Base-by-base conservation (phyloP, 2,797 vertebrate species). In the Astyanax mexicanus region DNA sequence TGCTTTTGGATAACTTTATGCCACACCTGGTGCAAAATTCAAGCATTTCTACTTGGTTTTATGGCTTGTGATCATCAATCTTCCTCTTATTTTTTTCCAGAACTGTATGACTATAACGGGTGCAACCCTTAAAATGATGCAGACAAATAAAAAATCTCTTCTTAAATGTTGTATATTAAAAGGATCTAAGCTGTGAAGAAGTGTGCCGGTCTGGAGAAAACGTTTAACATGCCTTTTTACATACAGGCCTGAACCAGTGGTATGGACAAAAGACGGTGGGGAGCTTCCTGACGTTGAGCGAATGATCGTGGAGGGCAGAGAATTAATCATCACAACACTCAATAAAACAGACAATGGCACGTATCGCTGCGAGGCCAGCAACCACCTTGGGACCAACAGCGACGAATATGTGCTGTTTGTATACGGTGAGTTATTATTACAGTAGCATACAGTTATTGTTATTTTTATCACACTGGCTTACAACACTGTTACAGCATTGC, bases 271-370 rank as follows among this genome's bases (percentile, higher is more conserved):
- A 91, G 98, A 99, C 4, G 98, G 97, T 27, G 97, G 96, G 74
- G 97, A 98, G 25, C 92, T 99, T 79, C 98, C 98, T 69, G 98
- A 99, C 77, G 93, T 96, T 12, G 97, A 99, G 78, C 93, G 98
- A 55, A 98, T 99, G 97, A 96, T 98, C 73, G 96, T 99, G 89
- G 98, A 97, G 40, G 97, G 98, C 83, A 95, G 92, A 78, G 95
- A 98, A 70, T 91, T 99, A 71, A 97, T 95, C 90, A 97, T 99
- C 94, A 98, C 95, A 79, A 93, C 91, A 75, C 92, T 99, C 84
- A 99, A 99, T 90, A 99, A 98, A 91, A 99, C 98, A 69, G 98
- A 99, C 92, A 99, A 99, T 15, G 98, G 98, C 86, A 99, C 98
- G 9, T 99, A 99, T 85, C 94, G 97, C 85, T 99, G 98, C 51